Evolutionary conservation across 2,888 invertebrate genomes (phyloP), one percentile per base, ranked within the genome.

Genomic region (Boloria selene): DNA sequence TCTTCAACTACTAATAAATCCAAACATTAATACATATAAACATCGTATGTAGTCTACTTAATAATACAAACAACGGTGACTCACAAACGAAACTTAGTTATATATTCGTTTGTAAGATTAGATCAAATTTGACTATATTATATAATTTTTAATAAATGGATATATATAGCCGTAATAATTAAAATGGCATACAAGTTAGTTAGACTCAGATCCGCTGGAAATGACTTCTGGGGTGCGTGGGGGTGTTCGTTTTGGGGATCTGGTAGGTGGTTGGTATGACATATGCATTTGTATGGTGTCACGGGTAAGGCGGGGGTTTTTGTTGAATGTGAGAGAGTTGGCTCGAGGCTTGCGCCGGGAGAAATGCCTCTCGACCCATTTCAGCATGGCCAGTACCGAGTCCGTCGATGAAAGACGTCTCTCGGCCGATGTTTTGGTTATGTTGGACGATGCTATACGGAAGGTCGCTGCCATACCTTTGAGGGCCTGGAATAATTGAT

Each of bases 401-500:
- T 98, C 97, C 0, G 97, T 96, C 45, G 96, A 97, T 0, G 97
- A 97, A 54, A 98, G 90, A 68, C 98, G 96, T 59, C 97, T 94
- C 80, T 97, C 97, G 0, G 97, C 97, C 0, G 96, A 96, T 0
- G 97, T 97, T 79, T 96, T 96, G 5, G 96, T 96, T 76, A 97
- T 97, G 79, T 95, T 94, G 0, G 97, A 97, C 0, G 96, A 95
- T 0, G 97, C 95, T 13, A 98, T 96, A 60, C 97, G 95, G 93
- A 98, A 98, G 4, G 97, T 97, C 1, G 97, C 96, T 0, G 97
- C 97, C 97, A 98, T 97, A 84, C 97, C 97, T 92, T 97, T 97
- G 65, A 97, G 90, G 0, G 97, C 97, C 97, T 97, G 81, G 38
- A 42, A 38, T 31, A 6, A 49, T 50, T 62, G 13, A 13, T 18